phyloP scores from a whole-genome alignment of 2,888 invertebrate genomes.

The Neocrepidodera transversa region DNA sequence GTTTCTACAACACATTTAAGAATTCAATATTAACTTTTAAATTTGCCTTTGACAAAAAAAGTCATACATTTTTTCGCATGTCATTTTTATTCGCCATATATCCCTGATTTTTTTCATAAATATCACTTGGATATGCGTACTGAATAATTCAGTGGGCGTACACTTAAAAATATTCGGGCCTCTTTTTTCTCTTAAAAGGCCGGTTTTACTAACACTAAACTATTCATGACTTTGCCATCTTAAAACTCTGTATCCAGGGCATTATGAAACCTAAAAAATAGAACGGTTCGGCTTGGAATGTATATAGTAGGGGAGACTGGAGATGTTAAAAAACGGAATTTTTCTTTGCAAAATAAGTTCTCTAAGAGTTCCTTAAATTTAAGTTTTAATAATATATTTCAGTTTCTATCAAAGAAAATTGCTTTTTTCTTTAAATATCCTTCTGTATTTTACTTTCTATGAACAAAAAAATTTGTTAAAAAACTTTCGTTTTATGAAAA shows the following conservation, averaged over 20 bases:
- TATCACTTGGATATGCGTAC: conserved; percentile 14
- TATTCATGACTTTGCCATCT: conserved; percentile 18
- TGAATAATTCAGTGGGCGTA: conserved; percentile 22
- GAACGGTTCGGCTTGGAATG: not conserved
- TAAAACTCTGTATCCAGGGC: not conserved
- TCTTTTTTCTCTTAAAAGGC: conserved; percentile 7
- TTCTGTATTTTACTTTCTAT: too few species aligned
- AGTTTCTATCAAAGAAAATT: too few species aligned
- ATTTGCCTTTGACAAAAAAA: not conserved
- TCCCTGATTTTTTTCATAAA: conserved; percentile 23
- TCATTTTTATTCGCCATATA: conserved; percentile 7
- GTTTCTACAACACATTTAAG: not conserved
- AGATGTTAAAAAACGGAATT: too few species aligned
- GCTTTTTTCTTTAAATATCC: too few species aligned
- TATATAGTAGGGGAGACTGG: not conserved
- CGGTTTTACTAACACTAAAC: conserved; percentile 18
- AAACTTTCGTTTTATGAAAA: too few species aligned
- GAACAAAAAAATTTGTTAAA: too few species aligned
- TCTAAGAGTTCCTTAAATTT: too few species aligned
- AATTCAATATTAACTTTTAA: not conserved
- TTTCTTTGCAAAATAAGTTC: too few species aligned
- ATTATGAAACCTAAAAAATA: conserved; percentile 7
- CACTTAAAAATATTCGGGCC: conserved; percentile 6
- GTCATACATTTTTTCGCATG: conserved; percentile 10
- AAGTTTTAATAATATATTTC: too few species aligned